A percentile compares a stretch with the other conserved stretches of the same genome.
Conservation (phyloP, 1,140 invertebrate genomes). For the Melipona quadrifasciata region DNA sequence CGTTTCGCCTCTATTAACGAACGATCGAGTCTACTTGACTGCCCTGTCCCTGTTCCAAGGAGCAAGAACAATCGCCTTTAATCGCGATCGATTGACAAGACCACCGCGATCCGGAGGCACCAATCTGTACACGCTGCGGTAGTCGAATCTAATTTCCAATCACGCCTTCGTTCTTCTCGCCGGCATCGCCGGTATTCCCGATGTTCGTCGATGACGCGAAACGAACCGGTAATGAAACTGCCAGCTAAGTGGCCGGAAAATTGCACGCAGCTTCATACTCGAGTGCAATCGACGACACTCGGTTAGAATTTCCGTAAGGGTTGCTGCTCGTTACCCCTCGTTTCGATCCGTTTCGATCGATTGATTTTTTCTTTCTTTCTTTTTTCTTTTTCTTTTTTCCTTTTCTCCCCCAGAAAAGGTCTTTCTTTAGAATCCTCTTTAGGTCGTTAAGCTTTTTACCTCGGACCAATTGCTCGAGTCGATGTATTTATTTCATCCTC, state of each 20-base stretch:
- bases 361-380: not conserved
- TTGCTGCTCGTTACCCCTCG: not conserved
- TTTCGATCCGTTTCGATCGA: conserved; percentile 1
- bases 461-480: not conserved
- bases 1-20: conserved; percentile 46
- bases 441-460: not conserved
- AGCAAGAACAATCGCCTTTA: conserved; percentile 46
- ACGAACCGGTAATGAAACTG: conserved; percentile 51
- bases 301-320: not conserved
- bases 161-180: conserved; percentile 26
- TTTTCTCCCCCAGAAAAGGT: not conserved
- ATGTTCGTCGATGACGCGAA: not conserved
- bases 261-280: conserved; percentile 34
- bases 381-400: too few species aligned
- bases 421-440: not conserved
- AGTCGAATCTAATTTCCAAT: conserved; percentile 57
- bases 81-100: conserved; percentile 38
- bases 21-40: conserved; percentile 31
- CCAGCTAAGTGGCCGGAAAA: conserved; percentile 55
- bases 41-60: conserved; percentile 12
- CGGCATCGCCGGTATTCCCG: not conserved
- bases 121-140: not conserved
- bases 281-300: not conserved
- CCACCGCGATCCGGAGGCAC: not conserved
- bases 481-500: not conserved